Evolutionary conservation across 2,113 vertebrate species (phyloP).

Genomic region (Neogobius melanostomus): DNA sequence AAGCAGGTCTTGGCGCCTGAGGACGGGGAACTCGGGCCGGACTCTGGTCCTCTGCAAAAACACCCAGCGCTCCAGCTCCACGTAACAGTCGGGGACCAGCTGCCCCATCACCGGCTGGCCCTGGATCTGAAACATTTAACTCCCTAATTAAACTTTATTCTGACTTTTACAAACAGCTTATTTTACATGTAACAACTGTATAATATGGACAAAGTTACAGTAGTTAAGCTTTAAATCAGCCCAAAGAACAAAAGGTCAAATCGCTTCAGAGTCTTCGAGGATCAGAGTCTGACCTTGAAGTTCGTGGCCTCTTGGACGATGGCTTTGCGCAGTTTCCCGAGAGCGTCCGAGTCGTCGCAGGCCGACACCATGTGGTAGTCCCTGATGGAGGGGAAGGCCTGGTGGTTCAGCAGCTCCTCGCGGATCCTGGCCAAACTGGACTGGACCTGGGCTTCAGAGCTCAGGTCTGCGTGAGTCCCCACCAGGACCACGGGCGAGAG

Average conservation of each 20-base stretch:
- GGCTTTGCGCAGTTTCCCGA: slow-evolving; percentile 86
- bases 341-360: slow-evolving; percentile 85
- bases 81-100: slow-evolving; percentile 93
- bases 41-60: slow-evolving; percentile 82
- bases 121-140: slow-evolving; percentile 78
- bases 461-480: slow-evolving; percentile 89
- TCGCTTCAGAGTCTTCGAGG: neutral
- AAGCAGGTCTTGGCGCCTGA: slow-evolving; percentile 80
- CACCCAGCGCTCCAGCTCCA: slow-evolving; percentile 89
- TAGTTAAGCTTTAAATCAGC: too few species aligned
- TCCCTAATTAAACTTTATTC: too few species aligned
- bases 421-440: slow-evolving; percentile 84
- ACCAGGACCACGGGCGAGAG: slow-evolving; percentile 92
- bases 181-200: too few species aligned
- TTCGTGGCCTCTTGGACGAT: slow-evolving; percentile 83
- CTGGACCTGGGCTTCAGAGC: slow-evolving; percentile 82
- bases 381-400: slow-evolving; percentile 86
- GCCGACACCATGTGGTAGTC: slow-evolving; percentile 87
- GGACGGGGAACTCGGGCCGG: slow-evolving; percentile 88
- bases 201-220: too few species aligned
- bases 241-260: too few species aligned
- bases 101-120: slow-evolving; percentile 94
- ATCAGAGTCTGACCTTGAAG: slow-evolving; percentile 82
- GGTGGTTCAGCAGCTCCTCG: slow-evolving; percentile 84
- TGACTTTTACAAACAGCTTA: too few species aligned